Percentiles rank a stretch among this genome's conserved stretches.
These are phyloP conservation scores for Pempheris klunzingeri DNA, from an alignment of 2,797 vertebrate genomes.

Conservation along the genomic window DNA sequence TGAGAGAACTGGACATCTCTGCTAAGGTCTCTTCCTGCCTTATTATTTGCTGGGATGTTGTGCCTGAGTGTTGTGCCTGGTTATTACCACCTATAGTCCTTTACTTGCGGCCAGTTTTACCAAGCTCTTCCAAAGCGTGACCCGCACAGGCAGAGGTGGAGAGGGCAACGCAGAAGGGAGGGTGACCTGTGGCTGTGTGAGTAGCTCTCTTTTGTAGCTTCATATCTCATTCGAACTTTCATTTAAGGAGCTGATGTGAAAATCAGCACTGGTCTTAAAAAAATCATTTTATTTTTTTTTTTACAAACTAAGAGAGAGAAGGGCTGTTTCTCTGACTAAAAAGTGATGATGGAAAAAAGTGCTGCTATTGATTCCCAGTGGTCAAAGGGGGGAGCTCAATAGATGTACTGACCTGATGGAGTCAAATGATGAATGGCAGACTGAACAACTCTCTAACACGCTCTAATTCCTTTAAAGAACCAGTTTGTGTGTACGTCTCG, in stretches of 20 bases:
- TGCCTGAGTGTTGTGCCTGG: constrained; percentile 23
- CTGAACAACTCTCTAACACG: constrained; percentile 21
- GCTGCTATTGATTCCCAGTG: constrained; percentile 25
- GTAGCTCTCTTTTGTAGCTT: constrained; percentile 24
- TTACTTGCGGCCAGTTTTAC: constrained; percentile 44
- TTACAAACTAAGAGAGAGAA: not conserved
- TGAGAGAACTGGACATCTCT: constrained; percentile 26
- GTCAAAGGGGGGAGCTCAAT: constrained; percentile 24
- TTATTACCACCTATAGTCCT: constrained; percentile 52
- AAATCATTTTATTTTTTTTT: not conserved
- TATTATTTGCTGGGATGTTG: constrained; percentile 45
- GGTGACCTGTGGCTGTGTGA: constrained; percentile 12
- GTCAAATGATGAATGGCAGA: constrained; percentile 28
- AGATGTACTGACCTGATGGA: constrained; percentile 17
- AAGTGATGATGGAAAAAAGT: not conserved
- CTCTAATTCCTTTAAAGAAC: constrained; percentile 9
- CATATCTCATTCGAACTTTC: constrained; percentile 26
- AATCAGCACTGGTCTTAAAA: constrained; percentile 4
- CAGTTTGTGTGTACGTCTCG: not conserved
- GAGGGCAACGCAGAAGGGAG: constrained; percentile 5
- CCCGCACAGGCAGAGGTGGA: constrained; percentile 9
- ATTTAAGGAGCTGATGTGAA: constrained; percentile 20
- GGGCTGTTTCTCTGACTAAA: not conserved
- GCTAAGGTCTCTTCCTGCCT: constrained; percentile 17
- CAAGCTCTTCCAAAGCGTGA: constrained; percentile 32